Conservation (phyloP, 2,113 vertebrate species). For the Ailuropoda melanoleuca region DNA sequence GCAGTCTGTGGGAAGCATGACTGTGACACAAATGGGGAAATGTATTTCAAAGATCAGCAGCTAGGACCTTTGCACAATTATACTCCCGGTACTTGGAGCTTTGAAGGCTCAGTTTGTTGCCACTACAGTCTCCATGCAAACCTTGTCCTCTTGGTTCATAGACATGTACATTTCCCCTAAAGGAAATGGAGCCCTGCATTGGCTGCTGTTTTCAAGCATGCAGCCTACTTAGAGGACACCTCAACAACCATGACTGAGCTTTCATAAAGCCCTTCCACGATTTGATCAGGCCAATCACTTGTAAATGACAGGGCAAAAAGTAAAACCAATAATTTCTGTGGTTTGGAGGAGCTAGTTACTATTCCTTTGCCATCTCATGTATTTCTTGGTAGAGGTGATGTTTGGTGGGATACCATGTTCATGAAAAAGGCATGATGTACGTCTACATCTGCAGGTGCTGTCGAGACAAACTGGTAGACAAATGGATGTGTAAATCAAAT, state of each 20-base stretch:
- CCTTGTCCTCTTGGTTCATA: neutral
- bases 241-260: neutral
- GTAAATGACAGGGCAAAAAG: accelerated
- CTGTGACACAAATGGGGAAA: neutral
- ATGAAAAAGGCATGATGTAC: neutral
- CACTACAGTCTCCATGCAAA: neutral
- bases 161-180: neutral
- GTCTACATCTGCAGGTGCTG: neutral
- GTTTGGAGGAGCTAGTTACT: neutral
- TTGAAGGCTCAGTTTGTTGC: neutral
- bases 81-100: neutral
- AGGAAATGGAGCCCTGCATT: neutral
- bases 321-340: neutral
- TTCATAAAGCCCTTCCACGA: neutral
- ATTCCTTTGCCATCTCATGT: neutral
- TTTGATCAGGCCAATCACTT: neutral
- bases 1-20: neutral
- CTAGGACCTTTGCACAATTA: neutral
- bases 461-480: neutral
- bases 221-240: neutral
- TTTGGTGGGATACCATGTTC: neutral
- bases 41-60: neutral
- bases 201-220: neutral
- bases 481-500: neutral
- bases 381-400: neutral